Evolutionary conservation across 2,888 invertebrate genomes (phyloP).

Genomic region (Lithosia quadra): DNA sequence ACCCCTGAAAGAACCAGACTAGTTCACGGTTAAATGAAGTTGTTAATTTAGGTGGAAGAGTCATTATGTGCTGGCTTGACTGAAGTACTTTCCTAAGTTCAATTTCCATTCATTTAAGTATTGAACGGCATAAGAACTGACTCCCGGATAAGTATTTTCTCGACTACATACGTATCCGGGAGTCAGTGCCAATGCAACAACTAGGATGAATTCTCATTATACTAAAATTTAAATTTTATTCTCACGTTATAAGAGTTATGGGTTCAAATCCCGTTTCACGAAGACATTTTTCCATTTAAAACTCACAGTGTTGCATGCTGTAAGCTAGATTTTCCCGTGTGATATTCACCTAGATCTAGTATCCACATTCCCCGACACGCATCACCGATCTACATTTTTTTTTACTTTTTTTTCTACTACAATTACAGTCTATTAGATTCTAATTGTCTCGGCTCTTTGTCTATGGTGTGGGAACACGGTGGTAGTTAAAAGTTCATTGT

Average conservation of each 20-base stretch:
- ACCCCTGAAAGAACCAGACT: no score
- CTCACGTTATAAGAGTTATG: neutral
- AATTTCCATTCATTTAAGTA: no score
- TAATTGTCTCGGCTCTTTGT: conserved; percentile 57
- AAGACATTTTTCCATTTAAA: neutral
- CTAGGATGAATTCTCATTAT: no score
- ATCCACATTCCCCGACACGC: conserved; percentile 44
- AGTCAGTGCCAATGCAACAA: no score
- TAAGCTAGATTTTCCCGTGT: conserved; percentile 43
- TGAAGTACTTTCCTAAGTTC: no score
- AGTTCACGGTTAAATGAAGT: no score
- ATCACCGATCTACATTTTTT: conserved; percentile 38
- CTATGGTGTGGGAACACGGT: conserved; percentile 54
- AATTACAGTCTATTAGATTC: conserved; percentile 56
- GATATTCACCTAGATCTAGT: conserved; percentile 27
- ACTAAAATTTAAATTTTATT: no score
- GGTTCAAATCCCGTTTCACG: neutral
- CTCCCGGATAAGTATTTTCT: no score
- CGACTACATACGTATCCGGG: no score
- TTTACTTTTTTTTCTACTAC: conserved; percentile 39
- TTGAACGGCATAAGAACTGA: no score
- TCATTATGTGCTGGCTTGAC: no score
- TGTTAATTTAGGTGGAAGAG: no score
- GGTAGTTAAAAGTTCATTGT: conserved; percentile 32
- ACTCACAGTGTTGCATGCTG: neutral